Evolutionary conservation across 2,888 invertebrate genomes (phyloP).

Genomic region (Emmelina monodactyla): DNA sequence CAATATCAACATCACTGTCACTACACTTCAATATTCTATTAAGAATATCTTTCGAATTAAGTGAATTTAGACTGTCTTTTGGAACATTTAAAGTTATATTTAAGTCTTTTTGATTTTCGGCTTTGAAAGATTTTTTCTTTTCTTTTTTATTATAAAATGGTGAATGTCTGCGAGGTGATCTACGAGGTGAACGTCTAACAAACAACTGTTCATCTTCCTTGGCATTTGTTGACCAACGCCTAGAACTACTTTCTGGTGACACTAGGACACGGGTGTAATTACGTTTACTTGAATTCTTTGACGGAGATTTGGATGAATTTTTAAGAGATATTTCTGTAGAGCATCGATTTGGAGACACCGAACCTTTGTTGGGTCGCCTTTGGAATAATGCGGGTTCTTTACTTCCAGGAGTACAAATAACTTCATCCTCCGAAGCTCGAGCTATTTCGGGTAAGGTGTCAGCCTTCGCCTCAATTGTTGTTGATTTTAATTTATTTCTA

Average conservation of each 20-base stretch:
- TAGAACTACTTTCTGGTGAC: conserved; percentile 35
- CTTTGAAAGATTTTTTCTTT: conserved; percentile 33
- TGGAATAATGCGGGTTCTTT: conserved; percentile 54
- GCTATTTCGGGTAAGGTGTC: conserved; percentile 48
- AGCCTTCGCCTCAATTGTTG: conserved; percentile 21
- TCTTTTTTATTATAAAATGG: conserved; percentile 37
- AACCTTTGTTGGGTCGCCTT: conserved; percentile 36
- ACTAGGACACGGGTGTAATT: conserved; percentile 46
- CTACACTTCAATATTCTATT: conserved; percentile 49
- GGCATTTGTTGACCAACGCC: conserved; percentile 22
- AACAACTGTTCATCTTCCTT: conserved; percentile 29
- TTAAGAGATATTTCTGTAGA: conserved; percentile 8
- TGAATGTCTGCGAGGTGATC: conserved; percentile 29
- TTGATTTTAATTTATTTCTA: conserved; percentile 41
- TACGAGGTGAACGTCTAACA: conserved; percentile 32
- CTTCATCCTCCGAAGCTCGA: conserved; percentile 35
- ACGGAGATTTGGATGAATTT: conserved; percentile 16
- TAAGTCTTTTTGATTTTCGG: conserved; percentile 28
- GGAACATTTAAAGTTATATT: conserved; percentile 56
- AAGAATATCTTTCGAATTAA: conserved; percentile 50
- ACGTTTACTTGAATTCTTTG: conserved; percentile 21
- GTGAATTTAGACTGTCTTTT: conserved; percentile 41
- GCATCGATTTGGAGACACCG: conserved; percentile 13
- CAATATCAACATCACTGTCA: conserved; percentile 53
- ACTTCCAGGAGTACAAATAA: conserved; percentile 36